A percentile compares a stretch with the other conserved stretches of the same genome.
phyloP scores from a whole-genome alignment of 2,797 vertebrate species.

The Pseudocheirus occidentalis region DNA sequence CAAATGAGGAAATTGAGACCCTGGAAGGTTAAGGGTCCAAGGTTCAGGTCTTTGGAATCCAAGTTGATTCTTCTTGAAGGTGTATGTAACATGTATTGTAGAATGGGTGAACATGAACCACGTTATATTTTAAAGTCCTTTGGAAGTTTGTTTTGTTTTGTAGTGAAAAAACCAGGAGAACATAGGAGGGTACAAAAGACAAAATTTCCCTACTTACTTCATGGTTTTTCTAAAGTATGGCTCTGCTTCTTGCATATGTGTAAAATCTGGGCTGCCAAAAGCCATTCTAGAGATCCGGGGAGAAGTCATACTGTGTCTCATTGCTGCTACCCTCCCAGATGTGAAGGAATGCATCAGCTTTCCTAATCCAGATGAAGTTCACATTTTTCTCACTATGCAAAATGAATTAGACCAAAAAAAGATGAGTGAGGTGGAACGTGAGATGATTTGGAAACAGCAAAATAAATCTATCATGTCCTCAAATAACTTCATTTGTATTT shows the following conservation, averaged over 20 bases:
- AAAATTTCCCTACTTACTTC: background rate
- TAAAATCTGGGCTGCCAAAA: background rate
- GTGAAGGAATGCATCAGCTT: background rate
- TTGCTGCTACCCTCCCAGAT: background rate
- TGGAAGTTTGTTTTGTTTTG: background rate
- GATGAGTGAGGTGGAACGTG: background rate
- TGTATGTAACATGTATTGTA: background rate
- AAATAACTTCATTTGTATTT: background rate
- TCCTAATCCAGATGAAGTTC: background rate
- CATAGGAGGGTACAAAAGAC: background rate
- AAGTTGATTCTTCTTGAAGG: background rate
- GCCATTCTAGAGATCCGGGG: background rate
- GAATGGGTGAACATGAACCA: background rate
- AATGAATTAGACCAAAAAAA: background rate
- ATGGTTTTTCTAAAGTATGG: background rate
- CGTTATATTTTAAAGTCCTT: background rate
- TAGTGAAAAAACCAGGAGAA: background rate
- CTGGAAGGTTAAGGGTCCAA: background rate
- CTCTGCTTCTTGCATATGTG: background rate
- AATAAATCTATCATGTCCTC: background rate
- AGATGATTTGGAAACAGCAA: background rate
- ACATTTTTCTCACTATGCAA: background rate
- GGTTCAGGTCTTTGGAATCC: background rate
- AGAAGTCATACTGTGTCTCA: background rate
- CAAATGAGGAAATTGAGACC: background rate